phyloP scores from a whole-genome alignment of 2,888 invertebrate genomes.

The Xanthorhoe designata region DNA sequence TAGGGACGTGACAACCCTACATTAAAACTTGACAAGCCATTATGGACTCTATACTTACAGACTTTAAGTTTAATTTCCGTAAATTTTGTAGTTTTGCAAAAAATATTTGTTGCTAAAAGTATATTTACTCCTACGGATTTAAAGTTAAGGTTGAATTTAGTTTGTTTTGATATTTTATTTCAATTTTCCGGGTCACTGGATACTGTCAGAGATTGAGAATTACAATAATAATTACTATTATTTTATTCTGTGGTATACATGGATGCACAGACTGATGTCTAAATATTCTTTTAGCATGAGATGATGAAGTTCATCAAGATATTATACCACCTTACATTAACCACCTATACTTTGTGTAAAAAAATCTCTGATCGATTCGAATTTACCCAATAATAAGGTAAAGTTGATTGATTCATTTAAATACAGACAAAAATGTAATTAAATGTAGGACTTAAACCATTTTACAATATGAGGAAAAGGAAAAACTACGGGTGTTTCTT shows the following conservation, averaged over 20 bases:
- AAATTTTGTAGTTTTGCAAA: not conserved
- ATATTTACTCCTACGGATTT: conserved; percentile 6
- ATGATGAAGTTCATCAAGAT: conserved; percentile 31
- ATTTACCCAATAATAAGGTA: too few species aligned
- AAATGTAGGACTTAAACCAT: too few species aligned
- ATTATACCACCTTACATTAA: not conserved
- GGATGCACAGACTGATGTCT: conserved; percentile 64
- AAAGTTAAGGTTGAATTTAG: conserved; percentile 22
- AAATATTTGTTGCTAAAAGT: not conserved
- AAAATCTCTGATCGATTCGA: too few species aligned
- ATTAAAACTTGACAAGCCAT: not conserved
- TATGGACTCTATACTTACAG: conserved; percentile 6
- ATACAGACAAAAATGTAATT: too few species aligned
- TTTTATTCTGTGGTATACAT: conserved; percentile 20
- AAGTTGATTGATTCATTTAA: too few species aligned
- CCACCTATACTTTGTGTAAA: too few species aligned
- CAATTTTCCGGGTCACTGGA: conserved; percentile 80
- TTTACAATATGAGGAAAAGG: too few species aligned
- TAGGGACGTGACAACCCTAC: conserved; percentile 56
- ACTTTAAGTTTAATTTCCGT: conserved; percentile 15
- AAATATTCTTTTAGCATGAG: conserved; percentile 49
- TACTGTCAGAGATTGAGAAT: conserved; percentile 57
- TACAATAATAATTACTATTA: conserved; percentile 20
- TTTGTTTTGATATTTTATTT: conserved; percentile 58
- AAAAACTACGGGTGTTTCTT: too few species aligned